These are phyloP conservation scores for Myotis pilosus DNA, from an alignment of 2,797 vertebrate species.

Conservation along the genomic window DNA sequence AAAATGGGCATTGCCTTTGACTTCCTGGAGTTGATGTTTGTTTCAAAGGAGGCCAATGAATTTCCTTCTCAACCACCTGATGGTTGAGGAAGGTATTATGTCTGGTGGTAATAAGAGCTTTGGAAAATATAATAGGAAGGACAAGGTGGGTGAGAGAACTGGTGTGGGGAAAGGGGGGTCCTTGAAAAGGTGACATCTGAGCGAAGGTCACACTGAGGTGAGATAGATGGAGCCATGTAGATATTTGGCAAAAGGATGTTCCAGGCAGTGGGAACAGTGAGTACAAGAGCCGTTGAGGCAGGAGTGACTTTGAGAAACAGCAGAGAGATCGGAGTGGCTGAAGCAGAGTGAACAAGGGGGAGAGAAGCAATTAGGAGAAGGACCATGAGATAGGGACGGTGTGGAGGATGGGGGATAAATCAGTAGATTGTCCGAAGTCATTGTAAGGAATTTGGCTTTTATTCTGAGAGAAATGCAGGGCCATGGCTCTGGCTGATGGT, in stretches of 20 bases:
- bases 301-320: not conserved
- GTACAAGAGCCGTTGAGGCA: not conserved
- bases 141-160: not conserved
- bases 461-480: not conserved
- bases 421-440: too few relatives aligned
- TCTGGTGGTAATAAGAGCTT: not conserved
- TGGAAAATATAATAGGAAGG: not conserved
- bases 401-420: not conserved
- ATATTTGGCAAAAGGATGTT: not conserved
- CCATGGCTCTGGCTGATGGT: not conserved
- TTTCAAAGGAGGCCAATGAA: too few relatives aligned
- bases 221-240: not conserved
- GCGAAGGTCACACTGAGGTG: not conserved
- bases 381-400: accelerated
- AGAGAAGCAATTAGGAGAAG: not conserved
- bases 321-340: not conserved
- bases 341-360: not conserved
- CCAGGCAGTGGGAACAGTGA: not conserved
- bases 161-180: not conserved
- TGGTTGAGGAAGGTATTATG: not conserved
- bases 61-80: too few relatives aligned
- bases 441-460: not conserved
- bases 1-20: not conserved
- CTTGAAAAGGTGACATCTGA: not conserved
- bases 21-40: not conserved